Evolutionary conservation across 2,888 invertebrate genomes (phyloP), one percentile per base, ranked within the genome.

Genomic region (Nemurella pictetii): DNA sequence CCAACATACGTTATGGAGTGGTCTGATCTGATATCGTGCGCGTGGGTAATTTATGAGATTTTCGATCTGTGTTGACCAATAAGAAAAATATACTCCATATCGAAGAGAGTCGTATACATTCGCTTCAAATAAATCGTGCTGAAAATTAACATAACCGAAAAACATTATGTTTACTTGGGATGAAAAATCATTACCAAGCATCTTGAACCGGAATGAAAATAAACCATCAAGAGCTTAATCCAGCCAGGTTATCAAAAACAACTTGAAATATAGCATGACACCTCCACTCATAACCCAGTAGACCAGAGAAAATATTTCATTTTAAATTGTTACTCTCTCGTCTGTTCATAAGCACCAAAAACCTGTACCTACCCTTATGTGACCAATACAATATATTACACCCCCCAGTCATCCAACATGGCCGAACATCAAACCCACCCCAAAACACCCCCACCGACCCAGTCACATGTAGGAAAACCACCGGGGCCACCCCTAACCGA

Each of bases 381-480:
- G 82, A 55, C 82, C 80, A 81, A 35, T n/a, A 35, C 15, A 30
- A 35, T n/a, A 25, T 20, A 28, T 25, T 29, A 78, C 82, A 29
- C 36, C 78, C 29, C 78, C 5, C 29, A 32, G 30, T 72, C n/a
- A 82, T 55, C 82, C 82, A 82, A 82, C 29, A 82, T 82, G 82
- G 82, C 82, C 82, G 82, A 1, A 0, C 82, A 75, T n/a, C n/a
- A n/a, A n/a, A n/a, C 75, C 75, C 75, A 75, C 82, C 82, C 82
- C 81, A 3, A n/a, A n/a, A 55, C 55, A 3, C 55, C 55, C 55
- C 20, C 55, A 55, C 2, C 20, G 55, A 15, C 55, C 20, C 55
- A 55, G 55, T 55, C 55, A 55, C 55, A 82, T 82, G 27, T 36
- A 35, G 15, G 36, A 29, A 55, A 55, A 82, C 82, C 55, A 27